These are phyloP conservation scores for Sinocyclocheilus maitianheensis DNA, from an alignment of 2,113 vertebrate genomes.

Conservation along the genomic window DNA sequence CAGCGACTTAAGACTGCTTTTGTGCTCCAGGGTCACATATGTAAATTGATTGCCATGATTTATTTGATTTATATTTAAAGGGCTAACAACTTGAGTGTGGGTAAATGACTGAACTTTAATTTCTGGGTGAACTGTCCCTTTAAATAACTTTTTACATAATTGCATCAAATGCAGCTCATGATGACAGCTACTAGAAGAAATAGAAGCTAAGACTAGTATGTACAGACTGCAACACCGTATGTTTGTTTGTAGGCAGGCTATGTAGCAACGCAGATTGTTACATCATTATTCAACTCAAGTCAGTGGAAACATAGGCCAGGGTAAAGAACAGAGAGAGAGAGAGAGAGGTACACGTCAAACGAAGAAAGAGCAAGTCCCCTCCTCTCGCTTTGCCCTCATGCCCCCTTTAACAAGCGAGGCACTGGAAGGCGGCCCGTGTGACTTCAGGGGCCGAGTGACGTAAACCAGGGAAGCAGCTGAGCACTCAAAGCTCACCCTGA, in stretches of 20 bases:
- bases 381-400: slow-evolving; percentile 28
- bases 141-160: no score
- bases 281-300: slow-evolving; percentile 2
- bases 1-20: no score
- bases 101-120: no score
- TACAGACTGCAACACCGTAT: neutral
- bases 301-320: neutral
- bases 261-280: neutral
- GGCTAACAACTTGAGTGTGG: no score
- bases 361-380: neutral
- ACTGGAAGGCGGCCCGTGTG: slow-evolving; percentile 21
- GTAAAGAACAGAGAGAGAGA: neutral
- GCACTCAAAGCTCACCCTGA: slow-evolving; percentile 20
- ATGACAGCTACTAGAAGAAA: neutral
- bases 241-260: slow-evolving; percentile 5
- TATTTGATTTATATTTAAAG: neutral
- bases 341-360: neutral
- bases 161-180: neutral
- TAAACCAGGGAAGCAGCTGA: slow-evolving; percentile 8
- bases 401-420: slow-evolving; percentile 22
- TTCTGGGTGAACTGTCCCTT: no score
- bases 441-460: slow-evolving; percentile 21
- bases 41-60: neutral
- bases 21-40: no score
- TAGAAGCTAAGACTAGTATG: neutral